Evolutionary conservation across 2,113 vertebrate species (phyloP).

Genomic region (Amazona vittata): DNA sequence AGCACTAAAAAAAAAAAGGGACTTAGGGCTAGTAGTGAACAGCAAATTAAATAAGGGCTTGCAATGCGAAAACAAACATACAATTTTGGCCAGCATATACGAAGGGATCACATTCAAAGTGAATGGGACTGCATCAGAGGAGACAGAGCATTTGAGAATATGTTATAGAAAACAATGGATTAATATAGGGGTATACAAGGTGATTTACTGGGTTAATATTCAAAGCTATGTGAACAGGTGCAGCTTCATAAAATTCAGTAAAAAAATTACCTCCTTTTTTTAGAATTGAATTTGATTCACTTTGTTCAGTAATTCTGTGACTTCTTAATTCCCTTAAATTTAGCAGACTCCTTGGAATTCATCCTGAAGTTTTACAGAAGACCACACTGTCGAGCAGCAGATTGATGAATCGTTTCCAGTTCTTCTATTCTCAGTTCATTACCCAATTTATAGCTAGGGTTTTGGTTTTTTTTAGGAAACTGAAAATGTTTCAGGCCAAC

Average conservation of each 20-base stretch:
- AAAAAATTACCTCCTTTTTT: neutral
- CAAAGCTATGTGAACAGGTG: neutral
- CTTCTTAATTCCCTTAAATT: neutral
- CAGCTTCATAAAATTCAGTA: neutral
- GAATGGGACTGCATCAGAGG: neutral
- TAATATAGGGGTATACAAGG: neutral
- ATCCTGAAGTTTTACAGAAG: neutral
- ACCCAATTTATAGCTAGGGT: neutral
- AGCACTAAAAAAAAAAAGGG: neutral
- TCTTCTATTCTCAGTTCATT: conserved; percentile 13
- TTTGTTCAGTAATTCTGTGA: neutral
- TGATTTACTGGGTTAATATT: neutral
- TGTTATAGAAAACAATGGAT: neutral
- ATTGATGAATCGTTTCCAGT: neutral
- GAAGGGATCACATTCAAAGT: conserved; percentile 4
- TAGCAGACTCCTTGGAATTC: neutral
- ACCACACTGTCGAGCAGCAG: neutral
- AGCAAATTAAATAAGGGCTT: conserved; percentile 60
- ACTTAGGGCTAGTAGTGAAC: neutral
- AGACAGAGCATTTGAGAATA: neutral
- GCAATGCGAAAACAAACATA: conserved; percentile 62
- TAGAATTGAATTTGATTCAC: neutral
- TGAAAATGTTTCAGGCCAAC: neutral
- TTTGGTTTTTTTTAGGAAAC: neutral
- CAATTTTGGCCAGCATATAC: conserved; percentile 16